Conservation (phyloP, 1,140 invertebrate genomes). For the Drosophila orena region DNA sequence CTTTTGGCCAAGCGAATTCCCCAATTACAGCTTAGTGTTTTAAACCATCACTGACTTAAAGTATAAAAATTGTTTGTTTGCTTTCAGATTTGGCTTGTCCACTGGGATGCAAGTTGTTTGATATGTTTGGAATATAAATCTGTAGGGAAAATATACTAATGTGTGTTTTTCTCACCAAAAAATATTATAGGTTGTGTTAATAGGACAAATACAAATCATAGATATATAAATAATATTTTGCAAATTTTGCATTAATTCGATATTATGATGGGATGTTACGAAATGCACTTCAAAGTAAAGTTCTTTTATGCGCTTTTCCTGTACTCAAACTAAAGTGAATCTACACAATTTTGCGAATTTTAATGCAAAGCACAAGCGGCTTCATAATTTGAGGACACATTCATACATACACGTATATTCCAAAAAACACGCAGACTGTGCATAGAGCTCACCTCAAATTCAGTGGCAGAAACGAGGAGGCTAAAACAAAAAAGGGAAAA, state of each 20-base stretch:
- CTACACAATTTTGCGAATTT: constrained; percentile 10
- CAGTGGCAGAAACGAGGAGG: constrained; percentile 6
- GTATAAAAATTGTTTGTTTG: constrained; percentile 25
- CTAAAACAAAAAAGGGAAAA: constrained; percentile 1
- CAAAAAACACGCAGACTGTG: neutral
- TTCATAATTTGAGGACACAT: constrained; percentile 12
- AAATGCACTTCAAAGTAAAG: no score
- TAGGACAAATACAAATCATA: no score
- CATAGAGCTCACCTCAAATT: constrained; percentile 4
- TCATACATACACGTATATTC: constrained; percentile 2
- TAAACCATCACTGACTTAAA: constrained; percentile 41
- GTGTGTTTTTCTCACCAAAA: no score
- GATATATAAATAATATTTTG: neutral
- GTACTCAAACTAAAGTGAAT: neutral
- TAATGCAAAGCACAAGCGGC: constrained; percentile 15
- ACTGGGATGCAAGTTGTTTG: neutral
- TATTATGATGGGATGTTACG: no score
- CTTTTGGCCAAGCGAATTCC: constrained; percentile 44
- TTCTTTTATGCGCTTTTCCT: no score
- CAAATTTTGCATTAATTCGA: no score
- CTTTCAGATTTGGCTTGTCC: neutral
- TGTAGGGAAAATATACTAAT: neutral
- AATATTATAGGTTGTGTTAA: no score
- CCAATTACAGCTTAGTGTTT: constrained; percentile 60
- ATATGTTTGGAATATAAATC: neutral